These are phyloP conservation scores for Noctua janthe DNA, from an alignment of 2,888 invertebrate genomes.

Conservation along the genomic window DNA sequence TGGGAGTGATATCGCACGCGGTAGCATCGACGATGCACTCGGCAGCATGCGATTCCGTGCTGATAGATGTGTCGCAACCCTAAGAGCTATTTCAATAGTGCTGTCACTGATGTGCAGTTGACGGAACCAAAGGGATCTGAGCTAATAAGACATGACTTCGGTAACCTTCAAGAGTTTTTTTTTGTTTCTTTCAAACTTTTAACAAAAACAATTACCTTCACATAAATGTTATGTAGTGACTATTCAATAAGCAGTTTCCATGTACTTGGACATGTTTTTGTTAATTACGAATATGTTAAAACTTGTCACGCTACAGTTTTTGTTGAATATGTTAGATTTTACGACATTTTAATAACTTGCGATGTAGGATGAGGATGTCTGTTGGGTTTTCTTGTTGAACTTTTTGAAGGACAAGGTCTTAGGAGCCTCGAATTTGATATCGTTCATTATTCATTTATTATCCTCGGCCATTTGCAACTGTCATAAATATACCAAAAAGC, in stretches of 20 bases:
- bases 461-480: neutral
- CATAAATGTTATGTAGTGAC: conserved; percentile 3
- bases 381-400: neutral
- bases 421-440: neutral
- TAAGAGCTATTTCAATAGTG: neutral
- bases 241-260: conserved; percentile 24
- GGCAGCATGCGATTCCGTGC: too few species aligned
- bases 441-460: neutral
- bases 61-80: too few species aligned
- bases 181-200: neutral
- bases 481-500: neutral
- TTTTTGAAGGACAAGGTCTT: neutral
- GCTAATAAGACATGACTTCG: conserved; percentile 6
- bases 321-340: conserved; percentile 34
- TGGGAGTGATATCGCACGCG: too few species aligned
- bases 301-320: conserved; percentile 17
- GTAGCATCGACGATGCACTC: too few species aligned
- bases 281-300: conserved; percentile 28
- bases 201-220: conserved; percentile 16
- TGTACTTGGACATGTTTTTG: conserved; percentile 22
- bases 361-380: neutral
- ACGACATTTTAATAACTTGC: conserved; percentile 32
- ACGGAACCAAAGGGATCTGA: neutral
- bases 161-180: conserved; percentile 21
- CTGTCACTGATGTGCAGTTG: neutral